These are phyloP conservation scores for Ascidia mentula DNA, from an alignment of 23 tunicate species.

Conservation along the genomic window DNA sequence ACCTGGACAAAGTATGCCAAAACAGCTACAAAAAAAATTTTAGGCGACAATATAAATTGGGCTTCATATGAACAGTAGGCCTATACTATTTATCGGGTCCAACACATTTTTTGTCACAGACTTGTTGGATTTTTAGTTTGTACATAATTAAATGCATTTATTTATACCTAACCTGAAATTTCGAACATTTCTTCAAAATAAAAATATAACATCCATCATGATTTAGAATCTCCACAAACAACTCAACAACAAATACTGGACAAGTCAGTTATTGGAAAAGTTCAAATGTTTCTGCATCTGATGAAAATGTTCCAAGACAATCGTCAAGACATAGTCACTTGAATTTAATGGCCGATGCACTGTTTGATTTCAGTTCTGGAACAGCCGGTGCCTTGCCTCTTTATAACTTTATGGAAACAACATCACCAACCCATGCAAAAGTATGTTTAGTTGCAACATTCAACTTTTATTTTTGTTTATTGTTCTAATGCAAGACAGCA, in stretches of 20 bases:
- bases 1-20: neutral
- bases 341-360: constrained; percentile 53
- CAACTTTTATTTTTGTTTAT: too few species aligned
- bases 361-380: constrained; percentile 67
- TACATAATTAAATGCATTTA: too few species aligned
- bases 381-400: constrained; percentile 53
- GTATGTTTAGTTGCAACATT: too few species aligned
- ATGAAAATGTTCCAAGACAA: neutral
- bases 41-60: too few species aligned
- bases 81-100: too few species aligned
- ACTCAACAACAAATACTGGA: constrained; percentile 4
- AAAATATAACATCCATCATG: neutral
- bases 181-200: neutral
- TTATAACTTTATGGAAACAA: neutral
- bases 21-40: too few species aligned
- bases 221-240: constrained; percentile 16
- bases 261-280: constrained; percentile 15
- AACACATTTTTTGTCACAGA: too few species aligned
- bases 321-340: neutral
- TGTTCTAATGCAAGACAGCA: too few species aligned
- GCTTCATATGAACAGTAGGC: too few species aligned
- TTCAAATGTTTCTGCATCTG: neutral
- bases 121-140: too few species aligned
- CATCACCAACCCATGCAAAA: too few species aligned
- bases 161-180: too few species aligned